Percentiles rank a stretch among this genome's conserved stretches.
Evolutionary conservation across 2,888 invertebrate genomes (phyloP).

Genomic region (Stomorhina lunata): DNA sequence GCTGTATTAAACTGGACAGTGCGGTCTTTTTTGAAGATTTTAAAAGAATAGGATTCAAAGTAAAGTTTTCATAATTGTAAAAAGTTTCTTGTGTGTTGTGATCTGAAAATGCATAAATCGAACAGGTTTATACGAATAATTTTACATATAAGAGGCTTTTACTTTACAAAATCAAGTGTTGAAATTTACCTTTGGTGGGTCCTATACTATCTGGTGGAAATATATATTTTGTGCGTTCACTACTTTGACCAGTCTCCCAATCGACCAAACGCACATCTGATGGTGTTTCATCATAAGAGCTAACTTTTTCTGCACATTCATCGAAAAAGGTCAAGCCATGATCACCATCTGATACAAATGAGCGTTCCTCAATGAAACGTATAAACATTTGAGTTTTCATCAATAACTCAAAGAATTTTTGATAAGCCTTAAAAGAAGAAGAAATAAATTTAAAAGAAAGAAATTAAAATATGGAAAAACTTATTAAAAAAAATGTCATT

Average conservation of each 20-base stretch:
- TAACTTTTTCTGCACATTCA: slow-evolving; percentile 93
- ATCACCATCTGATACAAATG: slow-evolving; percentile 99
- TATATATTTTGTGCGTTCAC: slow-evolving; percentile 96
- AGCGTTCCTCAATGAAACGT: slow-evolving; percentile 98
- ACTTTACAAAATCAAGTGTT: not conserved
- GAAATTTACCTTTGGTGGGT: slow-evolving; percentile 64
- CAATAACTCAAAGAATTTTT: slow-evolving; percentile 92
- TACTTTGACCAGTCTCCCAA: slow-evolving; percentile 87
- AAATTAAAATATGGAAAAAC: not conserved
- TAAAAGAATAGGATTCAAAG: slow-evolving; percentile 83
- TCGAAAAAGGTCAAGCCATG: slow-evolving; percentile 98
- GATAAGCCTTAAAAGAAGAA: slow-evolving; percentile 82
- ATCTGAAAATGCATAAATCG: slow-evolving; percentile 68
- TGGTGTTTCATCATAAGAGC: slow-evolving; percentile 81
- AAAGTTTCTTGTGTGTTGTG: slow-evolving; percentile 68
- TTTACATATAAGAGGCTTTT: not conserved
- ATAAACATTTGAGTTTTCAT: slow-evolving; percentile 98
- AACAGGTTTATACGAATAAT: no score
- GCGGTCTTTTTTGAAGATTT: slow-evolving; percentile 75
- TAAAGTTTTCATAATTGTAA: slow-evolving; percentile 83
- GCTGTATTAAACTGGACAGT: slow-evolving; percentile 75
- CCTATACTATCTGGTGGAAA: slow-evolving; percentile 90
- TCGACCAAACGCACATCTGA: slow-evolving; percentile 87
- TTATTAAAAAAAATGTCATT: not conserved
- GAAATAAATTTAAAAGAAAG: slow-evolving; percentile 6